Evolutionary conservation across 2,888 invertebrate genomes (phyloP).

Genomic region (Lymantria monacha): DNA sequence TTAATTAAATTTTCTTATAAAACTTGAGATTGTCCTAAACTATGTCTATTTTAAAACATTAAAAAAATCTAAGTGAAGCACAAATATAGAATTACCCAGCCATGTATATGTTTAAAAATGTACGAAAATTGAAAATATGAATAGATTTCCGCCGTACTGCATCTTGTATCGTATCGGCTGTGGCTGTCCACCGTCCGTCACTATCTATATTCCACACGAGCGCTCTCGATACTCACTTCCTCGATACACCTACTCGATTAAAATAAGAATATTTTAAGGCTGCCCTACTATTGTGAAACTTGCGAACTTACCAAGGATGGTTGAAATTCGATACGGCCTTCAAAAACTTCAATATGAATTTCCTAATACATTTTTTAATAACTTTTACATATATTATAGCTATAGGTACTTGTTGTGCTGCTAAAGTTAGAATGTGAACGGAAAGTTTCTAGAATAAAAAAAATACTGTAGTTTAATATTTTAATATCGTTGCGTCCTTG

Average conservation of each 20-base stretch:
- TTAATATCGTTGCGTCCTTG: no score
- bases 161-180: slow-evolving; percentile 50
- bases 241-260: slow-evolving; percentile 73
- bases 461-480: no score
- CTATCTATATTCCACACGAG: slow-evolving; percentile 78
- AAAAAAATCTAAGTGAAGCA: slow-evolving; percentile 29
- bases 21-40: no score
- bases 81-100: slow-evolving; percentile 9
- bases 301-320: slow-evolving; percentile 54
- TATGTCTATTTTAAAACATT: no score
- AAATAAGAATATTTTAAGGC: slow-evolving; percentile 71
- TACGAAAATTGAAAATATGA: slow-evolving; percentile 66
- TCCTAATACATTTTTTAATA: no score
- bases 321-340: slow-evolving; percentile 40
- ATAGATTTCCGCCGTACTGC: slow-evolving; percentile 55
- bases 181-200: slow-evolving; percentile 68
- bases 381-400: no score
- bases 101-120: slow-evolving; percentile 37
- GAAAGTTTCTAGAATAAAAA: no score
- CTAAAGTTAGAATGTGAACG: no score
- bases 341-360: no score
- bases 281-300: slow-evolving; percentile 61
- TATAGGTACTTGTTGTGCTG: no score
- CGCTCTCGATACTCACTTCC: slow-evolving; percentile 59
- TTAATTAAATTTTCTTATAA: no score